These are phyloP conservation scores for Argyresthia albistria DNA, from an alignment of 2,888 invertebrate species.

Conservation along the genomic window DNA sequence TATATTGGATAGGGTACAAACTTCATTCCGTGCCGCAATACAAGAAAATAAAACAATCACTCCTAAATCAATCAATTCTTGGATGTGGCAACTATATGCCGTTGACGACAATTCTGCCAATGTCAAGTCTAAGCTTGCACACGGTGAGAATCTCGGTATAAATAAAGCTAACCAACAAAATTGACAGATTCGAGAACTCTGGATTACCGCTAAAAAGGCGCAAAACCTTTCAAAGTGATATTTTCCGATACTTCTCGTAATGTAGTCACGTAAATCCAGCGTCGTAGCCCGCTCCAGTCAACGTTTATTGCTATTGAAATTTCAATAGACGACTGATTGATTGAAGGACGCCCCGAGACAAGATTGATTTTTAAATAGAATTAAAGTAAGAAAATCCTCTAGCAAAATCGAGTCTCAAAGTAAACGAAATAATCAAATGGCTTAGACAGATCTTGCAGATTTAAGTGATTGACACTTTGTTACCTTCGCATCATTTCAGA, in stretches of 20 bases:
- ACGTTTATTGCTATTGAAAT: constrained; percentile 59
- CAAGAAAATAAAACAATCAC: too few species aligned
- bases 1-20: too few species aligned
- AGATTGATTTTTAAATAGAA: constrained; percentile 60
- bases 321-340: constrained; percentile 63
- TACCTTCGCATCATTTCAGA: not conserved
- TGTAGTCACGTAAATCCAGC: constrained; percentile 27
- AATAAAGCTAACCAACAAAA: not conserved
- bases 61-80: too few species aligned
- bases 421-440: not conserved
- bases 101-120: too few species aligned
- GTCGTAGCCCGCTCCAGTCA: constrained; percentile 57
- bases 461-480: not conserved
- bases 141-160: not conserved
- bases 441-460: not conserved
- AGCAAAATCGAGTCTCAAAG: not conserved
- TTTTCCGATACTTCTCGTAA: not conserved
- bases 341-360: constrained; percentile 44
- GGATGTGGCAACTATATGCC: too few species aligned
- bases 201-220: not conserved
- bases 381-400: constrained; percentile 32
- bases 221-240: not conserved
- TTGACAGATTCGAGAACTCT: not conserved
- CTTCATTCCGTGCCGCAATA: too few species aligned
- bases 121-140: too few species aligned